Evolutionary conservation across 2,113 vertebrate genomes (phyloP).

Genomic region (Meles meles): DNA sequence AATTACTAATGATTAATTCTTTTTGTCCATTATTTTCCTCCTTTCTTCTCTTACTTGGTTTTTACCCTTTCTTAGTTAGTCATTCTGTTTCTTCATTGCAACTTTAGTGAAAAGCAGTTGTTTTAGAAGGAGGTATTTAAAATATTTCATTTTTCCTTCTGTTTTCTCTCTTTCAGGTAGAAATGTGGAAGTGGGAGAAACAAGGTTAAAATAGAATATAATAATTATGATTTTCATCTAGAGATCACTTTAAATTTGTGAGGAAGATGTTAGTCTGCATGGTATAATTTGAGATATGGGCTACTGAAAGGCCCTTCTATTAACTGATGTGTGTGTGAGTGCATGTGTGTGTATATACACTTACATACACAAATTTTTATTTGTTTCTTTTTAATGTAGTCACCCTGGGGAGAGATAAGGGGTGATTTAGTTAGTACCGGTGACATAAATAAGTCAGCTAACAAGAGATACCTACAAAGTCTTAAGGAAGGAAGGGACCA

Average conservation of each 20-base stretch:
- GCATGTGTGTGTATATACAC: background rate
- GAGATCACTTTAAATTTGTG: conserved; percentile 7
- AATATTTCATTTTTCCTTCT: background rate
- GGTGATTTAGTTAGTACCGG: background rate
- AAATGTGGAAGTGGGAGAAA: background rate
- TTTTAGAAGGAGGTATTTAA: background rate
- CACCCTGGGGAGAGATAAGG: background rate
- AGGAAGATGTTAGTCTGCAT: background rate
- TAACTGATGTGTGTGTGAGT: background rate
- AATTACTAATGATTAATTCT: background rate
- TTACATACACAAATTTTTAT: background rate
- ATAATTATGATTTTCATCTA: background rate
- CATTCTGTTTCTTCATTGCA: background rate
- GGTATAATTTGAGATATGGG: conserved; percentile 5
- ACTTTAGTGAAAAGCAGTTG: conserved; percentile 10
- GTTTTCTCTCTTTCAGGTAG: background rate
- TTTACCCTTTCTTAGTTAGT: background rate
- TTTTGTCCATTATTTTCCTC: background rate
- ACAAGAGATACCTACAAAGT: background rate
- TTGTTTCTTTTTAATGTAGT: background rate
- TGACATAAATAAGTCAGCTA: background rate
- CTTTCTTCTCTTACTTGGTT: background rate
- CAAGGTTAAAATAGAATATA: background rate
- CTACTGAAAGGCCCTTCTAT: background rate
- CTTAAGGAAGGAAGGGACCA: background rate